Conservation (phyloP, 1,140 invertebrate genomes). For the Drosophila paulistorum region DNA sequence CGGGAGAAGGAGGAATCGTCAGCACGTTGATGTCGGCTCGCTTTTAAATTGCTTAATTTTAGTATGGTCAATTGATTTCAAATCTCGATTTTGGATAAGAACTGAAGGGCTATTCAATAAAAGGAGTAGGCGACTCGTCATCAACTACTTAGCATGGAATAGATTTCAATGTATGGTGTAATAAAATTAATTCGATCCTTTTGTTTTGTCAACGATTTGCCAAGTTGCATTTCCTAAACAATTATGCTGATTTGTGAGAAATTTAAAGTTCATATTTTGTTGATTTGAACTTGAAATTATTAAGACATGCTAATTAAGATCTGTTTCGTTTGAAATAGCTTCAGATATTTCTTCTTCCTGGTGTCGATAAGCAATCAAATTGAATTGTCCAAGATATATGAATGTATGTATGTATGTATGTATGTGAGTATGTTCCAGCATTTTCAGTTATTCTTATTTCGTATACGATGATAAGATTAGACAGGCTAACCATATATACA, state of each 20-base stretch:
- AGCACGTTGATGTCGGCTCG: constrained; percentile 1
- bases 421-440: neutral
- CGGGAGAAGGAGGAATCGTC: neutral
- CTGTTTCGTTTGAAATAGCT: constrained; percentile 1
- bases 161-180: too few species aligned
- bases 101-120: neutral
- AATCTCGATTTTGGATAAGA: neutral
- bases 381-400: neutral
- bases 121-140: neutral
- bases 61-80: constrained; percentile 11
- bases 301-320: constrained; percentile 7
- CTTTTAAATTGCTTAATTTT: neutral
- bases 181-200: too few species aligned
- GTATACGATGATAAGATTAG: constrained; percentile 59
- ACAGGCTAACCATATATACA: constrained; percentile 29
- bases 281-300: neutral
- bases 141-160: too few species aligned
- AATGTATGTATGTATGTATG: neutral
- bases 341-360: neutral
- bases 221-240: too few species aligned
- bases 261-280: too few species aligned
- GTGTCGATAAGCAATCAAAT: constrained; percentile 8
- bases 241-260: too few species aligned
- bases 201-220: too few species aligned
- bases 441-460: constrained; percentile 12